Conservation (phyloP, 2,113 vertebrate genomes). For the Orthochromis malagaraziensis region DNA sequence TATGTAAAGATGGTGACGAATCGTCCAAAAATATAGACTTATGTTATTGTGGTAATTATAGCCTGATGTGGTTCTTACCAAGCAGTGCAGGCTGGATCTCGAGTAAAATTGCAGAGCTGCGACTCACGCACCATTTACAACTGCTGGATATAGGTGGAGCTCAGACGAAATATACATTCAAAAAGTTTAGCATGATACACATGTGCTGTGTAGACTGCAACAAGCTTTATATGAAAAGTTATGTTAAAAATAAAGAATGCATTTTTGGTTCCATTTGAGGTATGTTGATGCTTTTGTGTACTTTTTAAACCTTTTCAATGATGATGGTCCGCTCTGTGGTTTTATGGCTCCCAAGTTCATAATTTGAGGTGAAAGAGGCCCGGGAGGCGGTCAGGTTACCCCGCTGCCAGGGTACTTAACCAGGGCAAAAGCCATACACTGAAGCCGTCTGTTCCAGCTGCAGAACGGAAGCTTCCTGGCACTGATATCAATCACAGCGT, state of each 20-base stretch:
- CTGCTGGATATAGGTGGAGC: neutral
- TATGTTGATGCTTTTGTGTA: neutral
- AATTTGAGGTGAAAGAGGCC: neutral
- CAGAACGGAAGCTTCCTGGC: conserved; percentile 25
- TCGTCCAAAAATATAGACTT: conserved; percentile 41
- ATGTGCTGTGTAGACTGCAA: neutral
- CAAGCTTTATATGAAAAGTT: neutral
- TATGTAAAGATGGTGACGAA: conserved; percentile 27
- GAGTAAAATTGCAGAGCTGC: conserved; percentile 7
- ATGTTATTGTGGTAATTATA: conserved; percentile 33
- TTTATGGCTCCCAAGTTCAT: neutral
- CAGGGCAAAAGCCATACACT: conserved; percentile 43
- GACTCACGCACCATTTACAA: neutral
- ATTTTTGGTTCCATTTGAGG: neutral
- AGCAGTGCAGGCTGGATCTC: neutral
- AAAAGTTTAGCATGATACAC: neutral
- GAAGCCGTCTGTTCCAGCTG: conserved; percentile 48
- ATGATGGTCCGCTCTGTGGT: neutral
- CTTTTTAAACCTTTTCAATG: neutral
- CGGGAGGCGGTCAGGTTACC: conserved; percentile 3
- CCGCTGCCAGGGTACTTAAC: conserved; percentile 23
- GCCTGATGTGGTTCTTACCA: conserved; percentile 2
- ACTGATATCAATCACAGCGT: neutral
- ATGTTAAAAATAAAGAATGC: neutral
- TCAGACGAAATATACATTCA: neutral